These are phyloP conservation scores for Melieria crassipennis DNA, from an alignment of 2,888 invertebrate genomes.

Conservation along the genomic window DNA sequence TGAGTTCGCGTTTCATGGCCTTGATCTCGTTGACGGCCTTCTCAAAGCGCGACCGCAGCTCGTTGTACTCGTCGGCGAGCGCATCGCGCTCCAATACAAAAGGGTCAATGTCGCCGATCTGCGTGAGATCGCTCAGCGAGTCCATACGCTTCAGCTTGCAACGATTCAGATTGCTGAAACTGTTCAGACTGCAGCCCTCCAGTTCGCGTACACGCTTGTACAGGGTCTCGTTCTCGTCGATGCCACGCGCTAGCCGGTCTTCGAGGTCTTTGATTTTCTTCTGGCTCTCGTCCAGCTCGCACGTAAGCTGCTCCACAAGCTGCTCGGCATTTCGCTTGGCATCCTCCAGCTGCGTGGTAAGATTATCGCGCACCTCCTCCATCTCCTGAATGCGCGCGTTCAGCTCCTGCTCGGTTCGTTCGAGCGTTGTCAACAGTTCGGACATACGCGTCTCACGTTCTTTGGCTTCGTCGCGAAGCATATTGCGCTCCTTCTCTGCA, in stretches of 20 bases:
- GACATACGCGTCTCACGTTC: conserved; percentile 80
- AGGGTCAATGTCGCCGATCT: conserved; percentile 80
- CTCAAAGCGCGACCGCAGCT: conserved; percentile 79
- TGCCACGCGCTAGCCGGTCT: conserved; percentile 72
- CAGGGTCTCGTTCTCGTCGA: conserved; percentile 80
- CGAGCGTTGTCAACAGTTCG: conserved; percentile 78
- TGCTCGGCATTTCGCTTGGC: conserved; percentile 77
- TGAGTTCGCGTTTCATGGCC: conserved; percentile 82
- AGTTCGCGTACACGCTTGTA: conserved; percentile 78
- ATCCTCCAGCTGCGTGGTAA: conserved; percentile 73
- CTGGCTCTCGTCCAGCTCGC: conserved; percentile 76
- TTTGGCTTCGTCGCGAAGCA: conserved; percentile 78
- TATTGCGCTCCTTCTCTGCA: conserved; percentile 78
- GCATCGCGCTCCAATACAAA: conserved; percentile 79
- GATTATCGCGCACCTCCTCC: conserved; percentile 74
- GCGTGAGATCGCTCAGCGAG: conserved; percentile 83
- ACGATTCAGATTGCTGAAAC: conserved; percentile 61
- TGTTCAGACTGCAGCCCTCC: conserved; percentile 69
- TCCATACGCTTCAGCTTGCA: conserved; percentile 72
- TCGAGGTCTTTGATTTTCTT: conserved; percentile 66
- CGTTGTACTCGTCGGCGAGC: conserved; percentile 82
- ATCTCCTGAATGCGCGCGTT: conserved; percentile 76
- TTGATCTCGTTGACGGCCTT: conserved; percentile 86
- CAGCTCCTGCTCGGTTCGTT: conserved; percentile 81
- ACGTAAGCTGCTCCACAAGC: conserved; percentile 75